Evolutionary conservation across 1,140 invertebrate species (phyloP).

Genomic region (Drosophila parvula): DNA sequence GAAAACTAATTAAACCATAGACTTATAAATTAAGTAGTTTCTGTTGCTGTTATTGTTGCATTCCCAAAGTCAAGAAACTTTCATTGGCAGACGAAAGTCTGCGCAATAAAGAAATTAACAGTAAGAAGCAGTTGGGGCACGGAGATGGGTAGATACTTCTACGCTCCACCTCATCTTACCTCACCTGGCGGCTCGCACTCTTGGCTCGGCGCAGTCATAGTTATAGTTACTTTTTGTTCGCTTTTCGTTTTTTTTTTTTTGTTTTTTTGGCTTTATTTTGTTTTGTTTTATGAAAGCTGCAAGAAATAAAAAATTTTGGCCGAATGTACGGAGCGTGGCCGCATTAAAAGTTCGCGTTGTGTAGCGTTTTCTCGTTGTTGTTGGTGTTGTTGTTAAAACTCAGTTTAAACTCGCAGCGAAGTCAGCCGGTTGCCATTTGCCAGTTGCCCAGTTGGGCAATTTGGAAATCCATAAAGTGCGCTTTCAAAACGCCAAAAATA

Average conservation of each 20-base stretch:
- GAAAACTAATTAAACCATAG: slow-evolving; percentile 71
- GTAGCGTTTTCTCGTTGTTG: slow-evolving; percentile 45
- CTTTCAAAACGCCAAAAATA: slow-evolving; percentile 69
- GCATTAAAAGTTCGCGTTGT: slow-evolving; percentile 64
- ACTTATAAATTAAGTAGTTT: slow-evolving; percentile 74
- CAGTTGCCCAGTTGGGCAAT: slow-evolving; percentile 62
- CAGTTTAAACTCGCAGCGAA: slow-evolving; percentile 40
- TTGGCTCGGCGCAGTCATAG: slow-evolving; percentile 39
- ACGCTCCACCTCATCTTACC: slow-evolving; percentile 39
- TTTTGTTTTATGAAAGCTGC: slow-evolving; percentile 56
- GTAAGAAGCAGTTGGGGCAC: slow-evolving; percentile 40
- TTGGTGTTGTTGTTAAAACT: slow-evolving; percentile 14
- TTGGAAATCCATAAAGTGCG: slow-evolving; percentile 72
- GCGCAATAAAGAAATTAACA: slow-evolving; percentile 74
- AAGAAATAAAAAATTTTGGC: slow-evolving; percentile 51
- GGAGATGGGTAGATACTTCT: slow-evolving; percentile 22
- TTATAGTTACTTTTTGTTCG: slow-evolving; percentile 46
- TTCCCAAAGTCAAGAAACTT: slow-evolving; percentile 66
- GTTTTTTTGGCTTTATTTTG: neutral
- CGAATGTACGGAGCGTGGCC: slow-evolving; percentile 60
- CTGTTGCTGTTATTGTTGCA: slow-evolving; percentile 54
- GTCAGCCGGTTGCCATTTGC: slow-evolving; percentile 21
- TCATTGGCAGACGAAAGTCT: slow-evolving; percentile 76
- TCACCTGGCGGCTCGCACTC: slow-evolving; percentile 33
- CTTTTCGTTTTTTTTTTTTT: slow-evolving; percentile 22